These are phyloP conservation scores for Tangara arthus DNA, from an alignment of 2,797 vertebrate species.

Conservation along the genomic window DNA sequence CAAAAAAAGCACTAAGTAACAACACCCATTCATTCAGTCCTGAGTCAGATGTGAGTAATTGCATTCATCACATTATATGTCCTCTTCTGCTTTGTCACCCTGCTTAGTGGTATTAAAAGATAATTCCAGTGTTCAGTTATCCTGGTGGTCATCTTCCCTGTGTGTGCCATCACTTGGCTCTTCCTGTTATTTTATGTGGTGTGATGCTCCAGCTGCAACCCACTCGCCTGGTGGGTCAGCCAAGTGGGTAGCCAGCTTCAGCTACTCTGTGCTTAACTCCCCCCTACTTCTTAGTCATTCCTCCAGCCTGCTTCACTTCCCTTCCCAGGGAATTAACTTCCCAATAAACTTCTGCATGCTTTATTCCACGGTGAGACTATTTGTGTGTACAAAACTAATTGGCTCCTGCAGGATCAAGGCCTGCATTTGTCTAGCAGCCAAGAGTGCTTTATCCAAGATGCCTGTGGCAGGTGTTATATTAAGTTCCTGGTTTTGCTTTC, in stretches of 20 bases:
- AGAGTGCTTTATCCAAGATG: background rate
- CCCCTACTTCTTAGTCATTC: background rate
- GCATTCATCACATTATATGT: background rate
- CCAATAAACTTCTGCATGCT: background rate
- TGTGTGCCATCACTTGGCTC: background rate
- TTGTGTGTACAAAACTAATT: background rate
- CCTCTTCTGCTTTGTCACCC: background rate
- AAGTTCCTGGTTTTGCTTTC: conserved; percentile 5
- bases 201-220: background rate
- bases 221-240: background rate
- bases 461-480: background rate
- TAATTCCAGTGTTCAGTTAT: background rate
- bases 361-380: background rate
- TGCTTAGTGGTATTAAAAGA: background rate
- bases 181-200: conserved; percentile 15
- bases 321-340: background rate
- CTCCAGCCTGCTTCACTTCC: background rate
- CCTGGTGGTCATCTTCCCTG: background rate
- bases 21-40: background rate
- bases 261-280: background rate
- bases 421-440: background rate
- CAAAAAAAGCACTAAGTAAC: background rate
- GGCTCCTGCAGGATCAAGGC: background rate
- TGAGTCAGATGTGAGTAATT: conserved; percentile 1
- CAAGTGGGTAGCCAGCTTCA: background rate